Percentiles rank a stretch among this genome's conserved stretches.
Evolutionary conservation across 1,140 invertebrate genomes (phyloP).

Genomic region (Telenomus remus): DNA sequence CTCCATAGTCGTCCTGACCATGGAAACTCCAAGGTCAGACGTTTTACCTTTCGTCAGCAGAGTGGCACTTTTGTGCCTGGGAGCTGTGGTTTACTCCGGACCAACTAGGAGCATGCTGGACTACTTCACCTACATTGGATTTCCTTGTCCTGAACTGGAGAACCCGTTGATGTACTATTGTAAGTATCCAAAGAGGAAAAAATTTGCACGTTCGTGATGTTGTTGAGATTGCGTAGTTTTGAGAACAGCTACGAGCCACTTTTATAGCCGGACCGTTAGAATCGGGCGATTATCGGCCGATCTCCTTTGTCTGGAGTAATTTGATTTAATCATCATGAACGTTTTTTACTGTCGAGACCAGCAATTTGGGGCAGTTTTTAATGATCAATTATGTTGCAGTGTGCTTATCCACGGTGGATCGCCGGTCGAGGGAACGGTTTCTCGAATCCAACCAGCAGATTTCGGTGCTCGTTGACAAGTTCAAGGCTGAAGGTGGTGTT

Average conservation of each 20-base stretch:
- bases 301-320: no score
- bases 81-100: constrained; percentile 93
- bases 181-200: constrained; percentile 74
- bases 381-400: constrained; percentile 75
- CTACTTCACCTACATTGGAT: constrained; percentile 93
- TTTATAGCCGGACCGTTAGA: no score
- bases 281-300: no score
- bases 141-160: constrained; percentile 93
- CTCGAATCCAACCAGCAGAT: constrained; percentile 95
- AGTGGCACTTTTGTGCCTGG: constrained; percentile 87
- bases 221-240: no score
- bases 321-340: neutral
- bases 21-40: constrained; percentile 95
- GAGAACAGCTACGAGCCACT: no score
- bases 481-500: constrained; percentile 86
- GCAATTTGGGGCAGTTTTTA: neutral
- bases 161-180: constrained; percentile 96
- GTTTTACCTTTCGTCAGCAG: constrained; percentile 93
- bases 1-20: constrained; percentile 89
- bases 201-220: no score
- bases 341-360: neutral
- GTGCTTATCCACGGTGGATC: constrained; percentile 93
- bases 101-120: constrained; percentile 92
- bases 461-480: constrained; percentile 91
- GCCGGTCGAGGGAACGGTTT: constrained; percentile 89